Percentiles rank a stretch among this genome's conserved stretches.
Conservation (phyloP, 2,888 invertebrate genomes). For the Zygothrica quintamaculata region DNA sequence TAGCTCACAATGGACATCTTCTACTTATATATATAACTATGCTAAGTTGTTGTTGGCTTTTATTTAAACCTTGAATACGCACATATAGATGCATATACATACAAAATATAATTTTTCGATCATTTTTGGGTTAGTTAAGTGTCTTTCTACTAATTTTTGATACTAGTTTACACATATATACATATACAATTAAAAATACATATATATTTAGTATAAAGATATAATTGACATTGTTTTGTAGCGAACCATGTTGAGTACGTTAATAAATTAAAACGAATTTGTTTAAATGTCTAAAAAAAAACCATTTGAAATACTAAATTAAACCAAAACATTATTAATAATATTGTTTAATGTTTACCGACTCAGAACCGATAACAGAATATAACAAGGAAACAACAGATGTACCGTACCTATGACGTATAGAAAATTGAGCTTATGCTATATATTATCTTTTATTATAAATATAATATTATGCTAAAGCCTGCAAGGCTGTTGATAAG, state of each 20-base stretch:
- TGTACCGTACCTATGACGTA: slow-evolving; percentile 16
- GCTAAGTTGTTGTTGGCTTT: slow-evolving; percentile 73
- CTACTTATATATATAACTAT: slow-evolving; percentile 49
- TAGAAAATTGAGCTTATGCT: slow-evolving; percentile 2
- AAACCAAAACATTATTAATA: no score
- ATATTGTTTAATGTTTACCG: no score
- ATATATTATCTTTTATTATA: not conserved
- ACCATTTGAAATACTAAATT: no score
- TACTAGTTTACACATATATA: slow-evolving; percentile 77
- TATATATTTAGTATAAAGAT: slow-evolving; percentile 56
- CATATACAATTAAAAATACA: slow-evolving; percentile 52
- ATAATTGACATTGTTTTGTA: slow-evolving; percentile 69
- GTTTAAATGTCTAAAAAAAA: slow-evolving; percentile 63
- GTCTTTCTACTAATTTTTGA: slow-evolving; percentile 77
- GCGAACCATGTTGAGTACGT: slow-evolving; percentile 74
- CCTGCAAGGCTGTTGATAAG: no score
- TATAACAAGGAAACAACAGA: not conserved
- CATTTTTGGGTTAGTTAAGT: slow-evolving; percentile 69
- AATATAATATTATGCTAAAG: not conserved
- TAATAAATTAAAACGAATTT: slow-evolving; percentile 77
- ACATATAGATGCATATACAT: slow-evolving; percentile 34
- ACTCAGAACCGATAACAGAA: no score
- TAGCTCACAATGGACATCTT: slow-evolving; percentile 64
- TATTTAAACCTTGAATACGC: slow-evolving; percentile 56
- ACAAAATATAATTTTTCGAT: slow-evolving; percentile 68